These are phyloP conservation scores for Paradoxurus hermaphroditus DNA, from an alignment of 2,113 vertebrate genomes.

Conservation along the genomic window DNA sequence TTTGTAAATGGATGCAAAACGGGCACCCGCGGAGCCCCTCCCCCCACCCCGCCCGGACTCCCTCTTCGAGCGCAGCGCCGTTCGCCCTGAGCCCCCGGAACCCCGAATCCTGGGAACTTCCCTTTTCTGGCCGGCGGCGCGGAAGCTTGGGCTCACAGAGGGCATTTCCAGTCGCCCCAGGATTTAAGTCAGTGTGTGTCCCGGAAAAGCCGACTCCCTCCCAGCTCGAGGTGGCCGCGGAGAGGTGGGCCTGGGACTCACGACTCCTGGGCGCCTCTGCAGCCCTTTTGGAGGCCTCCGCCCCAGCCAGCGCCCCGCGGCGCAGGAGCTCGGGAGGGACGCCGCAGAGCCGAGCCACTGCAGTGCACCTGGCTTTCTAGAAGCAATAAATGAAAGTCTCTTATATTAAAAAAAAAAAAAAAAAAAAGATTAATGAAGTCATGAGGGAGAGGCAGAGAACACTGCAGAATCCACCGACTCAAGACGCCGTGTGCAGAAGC, in stretches of 20 bases:
- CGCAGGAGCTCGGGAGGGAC: not conserved
- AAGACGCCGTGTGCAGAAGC: constrained; percentile 66
- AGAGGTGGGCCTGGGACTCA: not conserved
- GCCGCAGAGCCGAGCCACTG: not conserved
- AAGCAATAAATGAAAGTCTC: constrained; percentile 63
- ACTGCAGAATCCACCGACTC: constrained; percentile 69
- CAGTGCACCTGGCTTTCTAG: constrained; percentile 36
- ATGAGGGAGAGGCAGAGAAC: constrained; percentile 67
- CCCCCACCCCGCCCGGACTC: accelerated
- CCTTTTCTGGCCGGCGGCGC: constrained; percentile 58
- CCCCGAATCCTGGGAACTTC: constrained; percentile 57
- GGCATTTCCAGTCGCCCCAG: constrained; percentile 67
- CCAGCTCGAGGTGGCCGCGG: constrained; percentile 33
- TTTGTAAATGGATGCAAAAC: not conserved
- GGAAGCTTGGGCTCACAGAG: constrained; percentile 63
- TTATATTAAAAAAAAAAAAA: not conserved
- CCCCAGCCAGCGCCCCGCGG: not conserved
- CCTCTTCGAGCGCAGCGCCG: not conserved
- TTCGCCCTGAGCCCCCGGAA: constrained; percentile 41
- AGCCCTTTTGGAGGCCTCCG: not conserved
- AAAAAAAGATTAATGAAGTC: constrained; percentile 56
- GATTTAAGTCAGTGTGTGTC: constrained; percentile 68
- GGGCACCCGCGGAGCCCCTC: not conserved
- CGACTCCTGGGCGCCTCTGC: not conserved
- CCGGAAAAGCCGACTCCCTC: constrained; percentile 48